phyloP scores from a whole-genome alignment of 2,797 vertebrate species.

The Notolepis coatsorum region DNA sequence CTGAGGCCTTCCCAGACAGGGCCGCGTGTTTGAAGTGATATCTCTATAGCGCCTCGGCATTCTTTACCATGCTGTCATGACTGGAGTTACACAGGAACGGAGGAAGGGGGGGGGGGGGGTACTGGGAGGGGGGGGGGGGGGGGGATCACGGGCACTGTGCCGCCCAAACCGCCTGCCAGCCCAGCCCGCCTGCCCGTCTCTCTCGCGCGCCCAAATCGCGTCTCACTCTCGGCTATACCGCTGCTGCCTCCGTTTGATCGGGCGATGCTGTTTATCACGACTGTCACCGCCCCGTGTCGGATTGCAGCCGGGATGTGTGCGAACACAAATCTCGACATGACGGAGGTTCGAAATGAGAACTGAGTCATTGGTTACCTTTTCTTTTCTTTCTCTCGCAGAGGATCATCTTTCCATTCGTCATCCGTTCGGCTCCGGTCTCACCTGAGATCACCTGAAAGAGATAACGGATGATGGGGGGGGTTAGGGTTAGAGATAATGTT shows the following conservation, averaged over 20 bases:
- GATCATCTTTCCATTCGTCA: constrained; percentile 64
- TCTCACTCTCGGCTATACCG: neutral
- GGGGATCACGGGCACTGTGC: constrained; percentile 41
- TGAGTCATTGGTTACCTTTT: constrained; percentile 61
- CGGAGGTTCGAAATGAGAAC: constrained; percentile 34
- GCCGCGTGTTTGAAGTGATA: constrained; percentile 79
- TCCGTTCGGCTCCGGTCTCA: constrained; percentile 34
- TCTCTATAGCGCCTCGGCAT: constrained; percentile 67
- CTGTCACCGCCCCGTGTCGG: constrained; percentile 26
- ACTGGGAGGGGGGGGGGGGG: neutral
- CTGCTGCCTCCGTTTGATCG: constrained; percentile 30
- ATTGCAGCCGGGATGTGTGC: constrained; percentile 8
- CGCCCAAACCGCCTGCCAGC: too few relatives aligned
- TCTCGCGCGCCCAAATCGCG: constrained; percentile 34
- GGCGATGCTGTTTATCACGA: constrained; percentile 46
- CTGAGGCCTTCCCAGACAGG: constrained; percentile 62
- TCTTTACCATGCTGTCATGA: constrained; percentile 69
- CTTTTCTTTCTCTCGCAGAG: constrained; percentile 41
- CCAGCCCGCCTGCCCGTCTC: too few relatives aligned
- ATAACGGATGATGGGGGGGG: constrained; percentile 48
- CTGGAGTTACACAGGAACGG: constrained; percentile 64
- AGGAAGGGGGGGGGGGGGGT: neutral
- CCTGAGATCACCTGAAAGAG: constrained; percentile 61
- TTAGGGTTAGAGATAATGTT: too few relatives aligned
- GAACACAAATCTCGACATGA: constrained; percentile 36